Evolutionary conservation across 2,888 invertebrate genomes (phyloP), one percentile per base, ranked within the genome.

Genomic region (Pyrochroa serraticornis): DNA sequence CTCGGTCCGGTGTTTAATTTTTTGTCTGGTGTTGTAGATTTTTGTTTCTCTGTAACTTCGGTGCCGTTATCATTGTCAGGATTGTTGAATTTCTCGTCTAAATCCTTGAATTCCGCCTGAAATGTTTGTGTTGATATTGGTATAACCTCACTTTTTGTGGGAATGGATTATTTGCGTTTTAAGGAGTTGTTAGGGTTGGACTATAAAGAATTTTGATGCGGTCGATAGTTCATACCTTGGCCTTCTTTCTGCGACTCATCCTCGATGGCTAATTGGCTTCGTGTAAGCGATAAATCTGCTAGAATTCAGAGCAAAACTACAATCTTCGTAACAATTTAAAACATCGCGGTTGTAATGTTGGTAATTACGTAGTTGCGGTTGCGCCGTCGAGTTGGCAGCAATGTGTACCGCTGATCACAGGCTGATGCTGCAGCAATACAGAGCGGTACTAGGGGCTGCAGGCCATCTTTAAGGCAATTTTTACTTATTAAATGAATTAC

Each of bases 101-200:
- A 77, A 77, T 89, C 89, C 70, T 85, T 84, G 57, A 79, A 85
- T 77, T 87, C 87, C 78, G 87, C 84, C 86, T 86, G 60, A 59
- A 68, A 71, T 59, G 58, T 44, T 34, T 47, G 33, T 38, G 42
- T 45, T 57, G 31, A 50, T 31, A 34, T 35, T 54, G 48, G 53
- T 38, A 53, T 67, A 66, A 70, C 66, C 67, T 65, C 51, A 58
- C 56, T 62, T 58, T 59, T 55, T 14, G 7, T 10, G 6, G 3
- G 2, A 46, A 41, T 1, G 14, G 7, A 43, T 10, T 33, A 12
- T 41, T 14, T 22, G 13, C 7, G 32, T 36, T 45, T 51, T 58
- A 3, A 37, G 22, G 10, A 14, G 32, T 31, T 31, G 9, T 45
- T 52, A 22, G 6, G 13, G 31, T 46, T 46, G 2, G 6, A 6